Evolutionary conservation across 2,113 vertebrate genomes (phyloP), one percentile per base, ranked within the genome.

Genomic region (Brachyhypopomus gauderio): DNA sequence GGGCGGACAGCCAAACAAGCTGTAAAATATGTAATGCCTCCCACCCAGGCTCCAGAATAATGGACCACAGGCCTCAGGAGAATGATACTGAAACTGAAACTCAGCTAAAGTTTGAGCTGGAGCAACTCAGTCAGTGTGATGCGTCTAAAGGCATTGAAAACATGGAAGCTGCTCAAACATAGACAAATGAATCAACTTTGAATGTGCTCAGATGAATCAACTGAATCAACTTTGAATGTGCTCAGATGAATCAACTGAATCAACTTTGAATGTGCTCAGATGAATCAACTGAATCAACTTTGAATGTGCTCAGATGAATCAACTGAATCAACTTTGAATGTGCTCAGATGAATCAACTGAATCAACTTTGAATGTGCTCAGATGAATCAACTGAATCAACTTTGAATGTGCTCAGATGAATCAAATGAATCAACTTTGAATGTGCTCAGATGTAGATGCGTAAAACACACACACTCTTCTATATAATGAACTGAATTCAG

Each of bases 1-100:
- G 60, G 20, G 23, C 62, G 78, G 55, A 38, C 67, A 83, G 17
- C 45, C 63, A 75, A 82, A 62, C 27, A 48, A 67, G 8, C 55
- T 41, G 30, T 52, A 75, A 75, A 70, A 41, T 38, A 16, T 38
- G 34, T 36, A 7, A 16, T 20, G 64, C 34, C 16, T 67, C 64
- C 64, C 34, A 34, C 66, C 34, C 66, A 70, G 45, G 36, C 36
- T 41, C 48, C 17, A 27, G 16, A 17, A 11, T 62, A 38, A 69
- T 60, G 41, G 3, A 60, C 38, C 60, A 20, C 55, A 76, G 25
- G 30, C 12, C 14, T 25, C 66, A 59, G 23, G 58, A 36, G 56
- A 38, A 36, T 36, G 56, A 62, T 41, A 23, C 41, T 71, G 67
- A 72, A 52, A 64, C 17, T 60, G n/a, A 48, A 36, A 36, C 52